phyloP scores from a whole-genome alignment of 2,797 vertebrate species.

The Pipistrellus nathusii region DNA sequence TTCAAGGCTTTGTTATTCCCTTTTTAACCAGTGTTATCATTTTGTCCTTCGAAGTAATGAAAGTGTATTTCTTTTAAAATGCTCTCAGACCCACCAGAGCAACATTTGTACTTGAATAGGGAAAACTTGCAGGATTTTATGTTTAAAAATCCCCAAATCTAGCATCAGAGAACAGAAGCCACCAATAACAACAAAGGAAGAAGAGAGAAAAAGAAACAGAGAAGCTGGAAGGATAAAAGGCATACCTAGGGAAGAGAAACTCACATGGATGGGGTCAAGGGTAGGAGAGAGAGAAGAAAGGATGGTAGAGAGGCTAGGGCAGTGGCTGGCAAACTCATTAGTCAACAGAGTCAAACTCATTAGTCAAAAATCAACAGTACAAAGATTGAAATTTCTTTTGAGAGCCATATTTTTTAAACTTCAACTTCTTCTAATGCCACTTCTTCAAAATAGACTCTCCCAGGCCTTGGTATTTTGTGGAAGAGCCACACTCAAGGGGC shows the following conservation, averaged over 20 bases:
- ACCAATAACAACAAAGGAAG: not conserved
- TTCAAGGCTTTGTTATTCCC: conserved; percentile 8
- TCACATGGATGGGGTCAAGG: fast-evolving
- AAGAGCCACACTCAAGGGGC: too few relatives aligned
- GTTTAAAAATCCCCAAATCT: not conserved
- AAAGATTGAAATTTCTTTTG: too few relatives aligned
- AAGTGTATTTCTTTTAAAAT: conserved; percentile 42
- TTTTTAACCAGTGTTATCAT: not conserved
- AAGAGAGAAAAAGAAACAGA: not conserved
- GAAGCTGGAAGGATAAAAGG: not conserved
- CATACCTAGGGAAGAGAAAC: not conserved
- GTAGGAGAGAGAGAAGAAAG: not conserved
- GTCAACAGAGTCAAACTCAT: too few relatives aligned
- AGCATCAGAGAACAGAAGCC: not conserved
- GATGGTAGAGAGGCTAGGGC: not conserved
- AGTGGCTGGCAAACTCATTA: too few relatives aligned
- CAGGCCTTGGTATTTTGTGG: too few relatives aligned
- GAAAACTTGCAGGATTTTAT: conserved; percentile 25
- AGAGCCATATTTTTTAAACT: too few relatives aligned
- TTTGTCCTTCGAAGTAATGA: conserved; percentile 47
- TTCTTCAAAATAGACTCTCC: too few relatives aligned
- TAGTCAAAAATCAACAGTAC: too few relatives aligned
- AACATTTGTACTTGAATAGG: not conserved
- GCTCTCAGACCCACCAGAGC: not conserved
- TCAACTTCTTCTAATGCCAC: too few relatives aligned